Conservation (phyloP, 2,113 vertebrate genomes). For the Stercorarius parasiticus region DNA sequence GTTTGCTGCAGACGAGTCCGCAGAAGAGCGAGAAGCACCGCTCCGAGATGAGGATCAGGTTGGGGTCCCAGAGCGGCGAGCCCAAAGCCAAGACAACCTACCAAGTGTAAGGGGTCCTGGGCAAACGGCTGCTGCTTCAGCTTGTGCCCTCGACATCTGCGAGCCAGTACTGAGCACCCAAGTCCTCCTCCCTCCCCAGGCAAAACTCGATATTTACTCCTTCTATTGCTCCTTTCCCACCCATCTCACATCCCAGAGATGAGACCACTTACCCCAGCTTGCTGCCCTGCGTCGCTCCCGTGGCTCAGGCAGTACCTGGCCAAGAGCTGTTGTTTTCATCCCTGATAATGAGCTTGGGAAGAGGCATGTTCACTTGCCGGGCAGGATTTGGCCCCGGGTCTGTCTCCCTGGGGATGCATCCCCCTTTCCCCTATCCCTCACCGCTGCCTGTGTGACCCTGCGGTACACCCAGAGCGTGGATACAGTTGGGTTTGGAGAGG, state of each 20-base stretch:
- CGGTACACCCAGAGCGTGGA: not conserved
- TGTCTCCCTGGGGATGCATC: not conserved
- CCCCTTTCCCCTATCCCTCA: not conserved
- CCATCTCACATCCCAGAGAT: not conserved
- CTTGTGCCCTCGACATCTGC: fast-evolving
- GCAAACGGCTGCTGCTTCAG: not conserved
- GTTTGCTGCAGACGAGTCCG: not conserved
- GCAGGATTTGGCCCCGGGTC: fast-evolving
- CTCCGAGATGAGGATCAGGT: not conserved
- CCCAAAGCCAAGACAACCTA: not conserved
- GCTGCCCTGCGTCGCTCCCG: fast-evolving
- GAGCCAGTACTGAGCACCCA: not conserved
- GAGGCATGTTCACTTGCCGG: not conserved
- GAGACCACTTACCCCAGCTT: not conserved
- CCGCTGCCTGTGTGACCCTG: not conserved
- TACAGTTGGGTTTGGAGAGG: not conserved
- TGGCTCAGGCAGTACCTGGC: not conserved
- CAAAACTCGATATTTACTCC: not conserved
- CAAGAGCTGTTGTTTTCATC: not conserved
- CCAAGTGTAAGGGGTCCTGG: constrained; percentile 51
- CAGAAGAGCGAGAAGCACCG: not conserved
- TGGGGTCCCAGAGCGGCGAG: not conserved
- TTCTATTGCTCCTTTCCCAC: not conserved
- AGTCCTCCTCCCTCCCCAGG: not conserved
- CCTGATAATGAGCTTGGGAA: not conserved